A percentile compares a stretch with the other conserved stretches of the same genome.
Conservation (phyloP, 2,888 invertebrate genomes). For the Noctua janthe region DNA sequence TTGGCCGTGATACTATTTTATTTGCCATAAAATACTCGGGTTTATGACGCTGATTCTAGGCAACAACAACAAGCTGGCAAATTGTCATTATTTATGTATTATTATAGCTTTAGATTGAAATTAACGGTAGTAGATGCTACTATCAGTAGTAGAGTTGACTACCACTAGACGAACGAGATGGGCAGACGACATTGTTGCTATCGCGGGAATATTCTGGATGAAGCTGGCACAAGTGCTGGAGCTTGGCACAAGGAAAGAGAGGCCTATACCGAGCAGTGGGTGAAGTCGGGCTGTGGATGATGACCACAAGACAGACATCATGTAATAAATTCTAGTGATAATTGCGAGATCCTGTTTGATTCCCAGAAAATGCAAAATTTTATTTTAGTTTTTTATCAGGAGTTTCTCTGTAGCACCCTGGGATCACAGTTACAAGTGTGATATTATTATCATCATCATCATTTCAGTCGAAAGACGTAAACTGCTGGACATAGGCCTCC, state of each 20-base stretch:
- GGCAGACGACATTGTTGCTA: not conserved
- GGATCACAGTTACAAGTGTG: not conserved
- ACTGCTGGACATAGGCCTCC: too few relatives aligned
- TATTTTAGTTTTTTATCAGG: not conserved
- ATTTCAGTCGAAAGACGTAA: too few relatives aligned
- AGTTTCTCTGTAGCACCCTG: not conserved
- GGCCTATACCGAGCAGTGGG: too few relatives aligned
- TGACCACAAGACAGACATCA: not conserved
- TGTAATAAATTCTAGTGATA: not conserved
- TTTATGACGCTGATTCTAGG: slow-evolving; percentile 41
- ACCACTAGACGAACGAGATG: not conserved
- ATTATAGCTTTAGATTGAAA: slow-evolving; percentile 16
- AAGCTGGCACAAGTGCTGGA: too few relatives aligned
- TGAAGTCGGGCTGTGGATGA: too few relatives aligned
- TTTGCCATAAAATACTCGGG: slow-evolving; percentile 44
- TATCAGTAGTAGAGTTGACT: not conserved
- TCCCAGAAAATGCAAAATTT: not conserved
- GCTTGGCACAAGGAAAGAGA: too few relatives aligned
- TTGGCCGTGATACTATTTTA: slow-evolving; percentile 36
- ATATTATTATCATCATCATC: too few relatives aligned
- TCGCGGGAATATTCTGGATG: too few relatives aligned
- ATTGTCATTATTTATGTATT: slow-evolving; percentile 45
- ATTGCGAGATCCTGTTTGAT: not conserved
- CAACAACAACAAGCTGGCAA: slow-evolving; percentile 38
- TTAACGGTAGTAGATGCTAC: not conserved